Base-by-base conservation (phyloP, 2,888 invertebrate genomes). In the Cheilosia impressa region DNA sequence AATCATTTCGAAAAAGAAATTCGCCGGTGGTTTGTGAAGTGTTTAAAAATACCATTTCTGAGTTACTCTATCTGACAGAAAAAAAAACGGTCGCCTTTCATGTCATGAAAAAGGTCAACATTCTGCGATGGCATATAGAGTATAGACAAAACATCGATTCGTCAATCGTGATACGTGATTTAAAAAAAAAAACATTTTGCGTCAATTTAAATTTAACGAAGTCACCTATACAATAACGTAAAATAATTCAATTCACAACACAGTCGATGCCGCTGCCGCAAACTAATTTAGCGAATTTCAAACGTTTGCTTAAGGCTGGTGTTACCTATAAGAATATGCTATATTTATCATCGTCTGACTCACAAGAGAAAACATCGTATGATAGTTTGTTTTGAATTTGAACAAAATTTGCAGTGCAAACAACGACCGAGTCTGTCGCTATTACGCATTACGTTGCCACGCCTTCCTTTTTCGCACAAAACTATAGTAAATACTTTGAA, bases 401-500 rank as follows among this genome's bases (percentile, higher is more conserved):
- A n/a, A 38, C 38, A 13, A 38, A 1, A 0, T 38, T 38, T 13
- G 38, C 4, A 38, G 13, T 13, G 13, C 13, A 38, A 72, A 60
- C 65, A 45, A 10, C 7, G 10, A 43, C 52, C 31, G 60, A 22
- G 38, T 34, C 24, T 38, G 31, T 63, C 63, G 47, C 13, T 52
- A 72, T 22, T 69, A 58, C 50, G 34, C 34, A 24, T n/a, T 43
- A 4, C 22, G 45, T 4, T 47, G 66, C 45, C 83, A 65, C 72
- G 38, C 83, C 83, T 57, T 72, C 77, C 19, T 52, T 47, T 66
- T 78, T 58, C 58, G 50, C 38, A 50, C 43, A 66, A 58, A 31
- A 22, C 52, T 52, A 55, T 0, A 34, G 31, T 66, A 3, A 1
- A 1, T 19, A 19, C 22, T 34, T 10, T 10, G 22, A 55, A 34